These are phyloP conservation scores for Rhea pennata DNA, from an alignment of 2,113 vertebrate species.

Conservation along the genomic window DNA sequence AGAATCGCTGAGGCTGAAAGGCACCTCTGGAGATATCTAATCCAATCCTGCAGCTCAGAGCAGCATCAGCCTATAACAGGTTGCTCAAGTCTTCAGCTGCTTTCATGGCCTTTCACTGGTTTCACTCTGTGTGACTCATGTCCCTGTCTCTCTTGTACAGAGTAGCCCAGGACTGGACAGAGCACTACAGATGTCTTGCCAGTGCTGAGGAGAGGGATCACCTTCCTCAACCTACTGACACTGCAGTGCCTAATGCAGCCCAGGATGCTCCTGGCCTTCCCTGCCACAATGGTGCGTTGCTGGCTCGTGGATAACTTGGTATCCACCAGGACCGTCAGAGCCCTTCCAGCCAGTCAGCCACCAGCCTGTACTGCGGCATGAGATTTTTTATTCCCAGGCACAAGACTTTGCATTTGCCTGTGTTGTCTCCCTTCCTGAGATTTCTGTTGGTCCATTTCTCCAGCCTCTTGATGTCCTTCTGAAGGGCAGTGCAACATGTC, in stretches of 20 bases:
- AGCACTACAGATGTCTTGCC: neutral
- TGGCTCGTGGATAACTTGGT: neutral
- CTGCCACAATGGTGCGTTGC: neutral
- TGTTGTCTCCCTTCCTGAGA: neutral
- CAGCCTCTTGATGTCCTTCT: neutral
- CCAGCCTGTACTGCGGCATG: neutral
- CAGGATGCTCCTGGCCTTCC: neutral
- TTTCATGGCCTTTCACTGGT: neutral
- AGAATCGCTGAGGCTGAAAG: neutral
- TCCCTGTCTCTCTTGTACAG: neutral
- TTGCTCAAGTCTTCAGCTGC: neutral
- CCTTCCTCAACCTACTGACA: neutral
- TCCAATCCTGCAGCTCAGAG: neutral
- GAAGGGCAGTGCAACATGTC: neutral
- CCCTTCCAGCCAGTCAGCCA: neutral
- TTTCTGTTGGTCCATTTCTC: neutral
- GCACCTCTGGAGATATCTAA: neutral
- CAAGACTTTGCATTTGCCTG: neutral
- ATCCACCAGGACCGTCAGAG: too few relatives aligned
- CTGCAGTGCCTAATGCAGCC: too few relatives aligned
- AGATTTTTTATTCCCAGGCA: neutral
- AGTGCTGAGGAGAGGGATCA: neutral
- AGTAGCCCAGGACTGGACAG: neutral
- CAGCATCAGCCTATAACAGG: neutral
- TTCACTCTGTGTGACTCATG: too few relatives aligned